Evolutionary conservation across 92 coral and sea anemone genomes (phyloP).

Genomic region (Parazoanthus darwini): DNA sequence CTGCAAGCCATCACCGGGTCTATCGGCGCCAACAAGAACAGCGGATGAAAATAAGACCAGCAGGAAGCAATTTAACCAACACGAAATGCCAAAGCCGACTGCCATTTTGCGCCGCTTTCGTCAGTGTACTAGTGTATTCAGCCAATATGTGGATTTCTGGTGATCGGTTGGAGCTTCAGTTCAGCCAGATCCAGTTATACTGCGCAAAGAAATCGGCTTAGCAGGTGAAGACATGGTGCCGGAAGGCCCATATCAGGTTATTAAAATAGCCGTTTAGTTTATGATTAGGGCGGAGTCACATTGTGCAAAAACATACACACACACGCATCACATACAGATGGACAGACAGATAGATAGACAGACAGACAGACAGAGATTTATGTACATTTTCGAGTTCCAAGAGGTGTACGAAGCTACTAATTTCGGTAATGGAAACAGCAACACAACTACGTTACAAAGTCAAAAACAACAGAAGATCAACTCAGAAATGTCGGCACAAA

Average conservation of each 20-base stretch:
- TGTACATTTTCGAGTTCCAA: too few relatives aligned
- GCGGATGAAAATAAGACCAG: not conserved
- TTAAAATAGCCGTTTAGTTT: too few relatives aligned
- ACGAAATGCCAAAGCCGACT: not conserved
- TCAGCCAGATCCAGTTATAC: not conserved
- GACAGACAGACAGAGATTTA: too few relatives aligned
- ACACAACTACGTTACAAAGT: too few relatives aligned
- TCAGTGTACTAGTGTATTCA: not conserved
- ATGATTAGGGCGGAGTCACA: not conserved
- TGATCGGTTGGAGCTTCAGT: not conserved
- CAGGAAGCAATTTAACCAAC: not conserved
- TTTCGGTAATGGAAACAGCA: too few relatives aligned
- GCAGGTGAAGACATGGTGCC: not conserved
- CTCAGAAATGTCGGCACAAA: too few relatives aligned
- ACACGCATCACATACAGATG: too few relatives aligned
- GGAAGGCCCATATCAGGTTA: not conserved
- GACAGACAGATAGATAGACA: too few relatives aligned
- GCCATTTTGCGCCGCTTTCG: slow-evolving; percentile 17
- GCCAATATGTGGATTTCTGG: not conserved
- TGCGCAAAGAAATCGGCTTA: not conserved
- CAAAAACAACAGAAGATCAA: too few relatives aligned
- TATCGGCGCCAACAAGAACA: not conserved
- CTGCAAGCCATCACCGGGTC: not conserved
- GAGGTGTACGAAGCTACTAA: too few relatives aligned
- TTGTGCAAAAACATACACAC: not conserved